Percentiles rank a stretch among this genome's conserved stretches.
Evolutionary conservation across 2,113 vertebrate genomes (phyloP).

Genomic region (Solenodon paradoxus): DNA sequence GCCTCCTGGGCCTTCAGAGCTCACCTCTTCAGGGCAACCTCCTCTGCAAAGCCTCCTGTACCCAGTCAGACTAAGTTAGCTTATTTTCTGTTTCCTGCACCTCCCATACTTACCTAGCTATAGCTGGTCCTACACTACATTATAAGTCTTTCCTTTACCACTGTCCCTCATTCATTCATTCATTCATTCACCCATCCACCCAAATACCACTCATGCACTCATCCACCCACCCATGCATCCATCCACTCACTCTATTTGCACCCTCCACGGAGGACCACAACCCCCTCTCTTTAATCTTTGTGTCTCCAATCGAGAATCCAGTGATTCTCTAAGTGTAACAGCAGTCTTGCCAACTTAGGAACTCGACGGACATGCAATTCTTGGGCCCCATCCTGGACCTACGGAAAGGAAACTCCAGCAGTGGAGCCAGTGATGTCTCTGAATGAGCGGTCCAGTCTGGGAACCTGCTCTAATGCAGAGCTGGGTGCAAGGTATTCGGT

Average conservation of each 20-base stretch:
- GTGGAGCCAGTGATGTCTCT: background rate
- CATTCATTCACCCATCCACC: background rate
- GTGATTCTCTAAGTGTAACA: background rate
- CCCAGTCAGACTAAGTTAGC: background rate
- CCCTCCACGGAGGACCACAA: background rate
- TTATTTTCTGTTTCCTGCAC: background rate
- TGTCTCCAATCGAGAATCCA: background rate
- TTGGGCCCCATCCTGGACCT: background rate
- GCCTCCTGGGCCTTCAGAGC: background rate
- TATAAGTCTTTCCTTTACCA: background rate
- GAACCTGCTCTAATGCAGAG: too few species aligned
- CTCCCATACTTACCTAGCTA: background rate
- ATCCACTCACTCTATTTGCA: too few species aligned
- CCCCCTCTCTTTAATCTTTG: background rate
- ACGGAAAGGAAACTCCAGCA: background rate
- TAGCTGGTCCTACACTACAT: background rate
- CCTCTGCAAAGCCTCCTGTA: background rate
- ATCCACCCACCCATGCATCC: too few species aligned
- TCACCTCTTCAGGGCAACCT: background rate
- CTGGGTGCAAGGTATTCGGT: accelerated
- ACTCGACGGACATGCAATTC: background rate
- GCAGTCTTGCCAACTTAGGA: background rate
- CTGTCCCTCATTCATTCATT: background rate
- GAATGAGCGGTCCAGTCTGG: background rate
- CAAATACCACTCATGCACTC: too few species aligned